Percentiles rank a stretch among this genome's conserved stretches.
Evolutionary conservation across 2,113 vertebrate genomes (phyloP).

Genomic region (Desmodus rotundus): DNA sequence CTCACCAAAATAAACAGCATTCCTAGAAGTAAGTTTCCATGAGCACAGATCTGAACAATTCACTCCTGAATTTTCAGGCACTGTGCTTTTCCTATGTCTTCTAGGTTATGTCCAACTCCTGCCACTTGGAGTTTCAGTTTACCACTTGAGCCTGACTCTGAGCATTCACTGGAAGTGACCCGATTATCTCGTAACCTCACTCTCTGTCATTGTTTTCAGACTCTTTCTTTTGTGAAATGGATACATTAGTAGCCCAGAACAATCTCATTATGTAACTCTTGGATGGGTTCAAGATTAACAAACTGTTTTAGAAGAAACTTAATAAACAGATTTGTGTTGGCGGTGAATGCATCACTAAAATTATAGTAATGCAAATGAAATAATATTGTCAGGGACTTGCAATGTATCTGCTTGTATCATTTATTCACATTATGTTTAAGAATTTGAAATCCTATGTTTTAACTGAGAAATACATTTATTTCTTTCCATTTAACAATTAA

Average conservation of each 20-base stretch:
- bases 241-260: not conserved
- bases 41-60: not conserved
- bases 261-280: not conserved
- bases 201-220: not conserved
- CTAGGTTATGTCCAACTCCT: not conserved
- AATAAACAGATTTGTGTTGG: not conserved
- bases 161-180: not conserved
- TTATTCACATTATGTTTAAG: not conserved
- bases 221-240: not conserved
- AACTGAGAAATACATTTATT: not conserved
- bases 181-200: not conserved
- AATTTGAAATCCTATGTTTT: not conserved
- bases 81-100: not conserved
- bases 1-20: not conserved
- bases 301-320: not conserved
- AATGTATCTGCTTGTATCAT: not conserved
- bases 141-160: too few relatives aligned
- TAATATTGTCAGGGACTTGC: not conserved
- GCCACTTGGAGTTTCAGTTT: not conserved
- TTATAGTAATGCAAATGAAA: not conserved
- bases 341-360: not conserved
- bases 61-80: not conserved
- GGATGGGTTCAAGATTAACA: not conserved
- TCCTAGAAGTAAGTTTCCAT: not conserved
- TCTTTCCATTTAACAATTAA: not conserved